A percentile compares a stretch with the other conserved stretches of the same genome.
phyloP scores from a whole-genome alignment of 2,797 vertebrate genomes.

The Sandelia bainsii region DNA sequence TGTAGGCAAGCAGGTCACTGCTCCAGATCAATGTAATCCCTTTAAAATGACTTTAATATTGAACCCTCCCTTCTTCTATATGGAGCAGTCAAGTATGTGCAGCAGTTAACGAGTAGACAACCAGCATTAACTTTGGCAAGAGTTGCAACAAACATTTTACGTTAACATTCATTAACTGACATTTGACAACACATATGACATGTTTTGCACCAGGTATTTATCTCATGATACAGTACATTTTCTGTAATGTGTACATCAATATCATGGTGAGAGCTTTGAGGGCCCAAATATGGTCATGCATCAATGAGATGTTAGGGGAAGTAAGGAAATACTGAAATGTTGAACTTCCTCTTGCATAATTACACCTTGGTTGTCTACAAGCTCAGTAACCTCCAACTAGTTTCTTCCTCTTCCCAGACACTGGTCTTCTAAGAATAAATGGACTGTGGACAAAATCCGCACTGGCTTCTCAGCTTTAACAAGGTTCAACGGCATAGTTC shows the following conservation, averaged over 20 bases:
- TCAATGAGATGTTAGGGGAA: too few relatives aligned
- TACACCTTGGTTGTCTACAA: background rate
- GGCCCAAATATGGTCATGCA: background rate
- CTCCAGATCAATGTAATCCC: conserved; percentile 44
- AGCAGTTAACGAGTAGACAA: background rate
- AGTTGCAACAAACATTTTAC: background rate
- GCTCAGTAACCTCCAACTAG: background rate
- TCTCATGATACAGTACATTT: too few relatives aligned
- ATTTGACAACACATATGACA: too few relatives aligned
- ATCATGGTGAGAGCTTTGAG: background rate
- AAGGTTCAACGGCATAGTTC: background rate
- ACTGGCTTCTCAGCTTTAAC: background rate
- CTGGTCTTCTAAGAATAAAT: conserved; percentile 25
- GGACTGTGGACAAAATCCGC: background rate
- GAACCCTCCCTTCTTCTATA: background rate
- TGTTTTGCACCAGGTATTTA: too few relatives aligned
- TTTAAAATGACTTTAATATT: conserved; percentile 64
- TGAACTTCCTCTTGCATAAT: conserved; percentile 15
- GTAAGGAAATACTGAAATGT: background rate
- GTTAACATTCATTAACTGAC: background rate
- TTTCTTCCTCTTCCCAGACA: conserved; percentile 1
- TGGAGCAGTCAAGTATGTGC: conserved; percentile 23
- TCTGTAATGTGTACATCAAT: background rate
- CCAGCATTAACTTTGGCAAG: background rate
- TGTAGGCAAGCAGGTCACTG: background rate